Conservation (phyloP, 2,888 invertebrate species). For the Eupithecia vulgata region DNA sequence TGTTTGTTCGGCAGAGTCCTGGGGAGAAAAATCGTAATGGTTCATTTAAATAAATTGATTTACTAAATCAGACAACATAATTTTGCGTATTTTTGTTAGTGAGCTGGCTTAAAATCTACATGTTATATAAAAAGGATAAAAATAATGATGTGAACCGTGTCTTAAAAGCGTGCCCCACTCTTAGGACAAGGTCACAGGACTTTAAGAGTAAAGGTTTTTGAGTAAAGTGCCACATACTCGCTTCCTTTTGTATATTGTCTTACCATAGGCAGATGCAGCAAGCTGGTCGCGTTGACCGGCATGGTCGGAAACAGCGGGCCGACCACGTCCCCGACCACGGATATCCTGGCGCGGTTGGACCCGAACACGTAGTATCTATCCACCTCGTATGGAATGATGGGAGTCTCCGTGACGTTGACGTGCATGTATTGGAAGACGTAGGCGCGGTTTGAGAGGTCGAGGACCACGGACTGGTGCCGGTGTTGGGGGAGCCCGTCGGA, state of each 20-base stretch:
- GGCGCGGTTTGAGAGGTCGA: constrained; percentile 96
- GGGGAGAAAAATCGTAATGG: constrained; percentile 17
- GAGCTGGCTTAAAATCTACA: too few relatives aligned
- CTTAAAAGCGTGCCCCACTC: too few relatives aligned
- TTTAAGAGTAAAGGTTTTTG: too few relatives aligned
- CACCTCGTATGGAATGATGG: constrained; percentile 94
- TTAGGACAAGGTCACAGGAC: too few relatives aligned
- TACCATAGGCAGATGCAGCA: constrained; percentile 91
- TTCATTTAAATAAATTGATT: background rate
- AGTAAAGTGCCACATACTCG: too few relatives aligned
- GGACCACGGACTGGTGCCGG: constrained; percentile 94
- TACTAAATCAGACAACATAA: too few relatives aligned
- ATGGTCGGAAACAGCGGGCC: constrained; percentile 96
- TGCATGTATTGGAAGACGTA: constrained; percentile 97
- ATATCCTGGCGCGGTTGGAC: constrained; percentile 93
- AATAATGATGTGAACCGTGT: too few relatives aligned
- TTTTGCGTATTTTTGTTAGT: too few relatives aligned
- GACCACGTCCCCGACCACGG: constrained; percentile 95
- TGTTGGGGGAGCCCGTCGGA: constrained; percentile 96
- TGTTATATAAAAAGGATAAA: too few relatives aligned
- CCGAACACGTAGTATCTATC: constrained; percentile 95
- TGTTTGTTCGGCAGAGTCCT: constrained; percentile 96
- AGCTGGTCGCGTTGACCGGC: constrained; percentile 94
- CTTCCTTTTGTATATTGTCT: constrained; percentile 33
- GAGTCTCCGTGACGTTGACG: constrained; percentile 96